Evolutionary conservation across 2,888 invertebrate species (phyloP).

Genomic region (Bellardia pandia): DNA sequence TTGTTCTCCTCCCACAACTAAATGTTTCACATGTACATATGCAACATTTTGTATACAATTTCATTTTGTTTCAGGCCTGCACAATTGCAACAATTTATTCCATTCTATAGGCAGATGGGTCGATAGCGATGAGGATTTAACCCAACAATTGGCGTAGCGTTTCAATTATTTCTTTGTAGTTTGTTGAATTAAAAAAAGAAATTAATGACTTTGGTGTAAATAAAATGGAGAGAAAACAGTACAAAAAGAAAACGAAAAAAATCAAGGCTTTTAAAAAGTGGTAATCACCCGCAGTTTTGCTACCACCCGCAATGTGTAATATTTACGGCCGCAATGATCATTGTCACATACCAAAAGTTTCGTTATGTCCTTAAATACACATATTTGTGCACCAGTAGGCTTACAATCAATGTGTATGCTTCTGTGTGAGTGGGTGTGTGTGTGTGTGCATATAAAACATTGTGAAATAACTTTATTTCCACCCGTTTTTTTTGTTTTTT

Average conservation of each 20-base stretch:
- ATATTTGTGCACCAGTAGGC: constrained; percentile 37
- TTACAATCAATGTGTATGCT: constrained; percentile 36
- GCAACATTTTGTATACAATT: constrained; percentile 49
- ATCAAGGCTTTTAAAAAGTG: constrained; percentile 68
- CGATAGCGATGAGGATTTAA: constrained; percentile 40
- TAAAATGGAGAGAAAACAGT: constrained; percentile 54
- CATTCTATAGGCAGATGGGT: constrained; percentile 41
- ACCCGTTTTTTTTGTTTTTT: constrained; percentile 15
- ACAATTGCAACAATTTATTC: constrained; percentile 69
- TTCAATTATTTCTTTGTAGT: constrained; percentile 66
- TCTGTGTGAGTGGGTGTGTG: background rate
- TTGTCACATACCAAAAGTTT: constrained; percentile 59
- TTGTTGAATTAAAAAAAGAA: constrained; percentile 53
- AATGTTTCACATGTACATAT: background rate
- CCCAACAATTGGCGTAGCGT: constrained; percentile 60
- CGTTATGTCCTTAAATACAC: constrained; percentile 24
- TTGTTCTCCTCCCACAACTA: background rate
- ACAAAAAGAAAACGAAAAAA: constrained; percentile 37
- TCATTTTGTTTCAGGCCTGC: constrained; percentile 33
- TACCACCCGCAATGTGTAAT: constrained; percentile 74
- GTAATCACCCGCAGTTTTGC: constrained; percentile 72
- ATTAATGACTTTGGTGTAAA: constrained; percentile 70
- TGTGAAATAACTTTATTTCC: constrained; percentile 56
- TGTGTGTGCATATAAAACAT: constrained; percentile 4
- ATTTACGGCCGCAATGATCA: constrained; percentile 74